phyloP scores from a whole-genome alignment of 23 tunicate genomes.

The Ascidia mentula region DNA sequence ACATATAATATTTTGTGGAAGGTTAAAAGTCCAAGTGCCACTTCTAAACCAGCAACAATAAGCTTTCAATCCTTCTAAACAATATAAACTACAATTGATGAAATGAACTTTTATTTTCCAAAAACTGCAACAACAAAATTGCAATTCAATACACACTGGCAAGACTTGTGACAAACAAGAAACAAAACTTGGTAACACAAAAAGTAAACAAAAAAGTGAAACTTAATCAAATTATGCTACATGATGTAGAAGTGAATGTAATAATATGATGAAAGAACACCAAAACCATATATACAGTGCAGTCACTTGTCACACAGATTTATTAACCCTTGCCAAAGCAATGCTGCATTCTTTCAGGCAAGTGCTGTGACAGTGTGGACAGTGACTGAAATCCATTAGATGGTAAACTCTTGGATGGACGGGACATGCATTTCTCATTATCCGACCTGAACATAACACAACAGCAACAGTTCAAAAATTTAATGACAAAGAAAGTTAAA shows the following conservation, averaged over 20 bases:
- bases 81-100: too few relatives aligned
- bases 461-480: too few relatives aligned
- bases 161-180: not conserved
- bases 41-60: too few relatives aligned
- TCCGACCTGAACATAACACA: conserved; percentile 36
- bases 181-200: not conserved
- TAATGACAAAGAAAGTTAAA: too few relatives aligned
- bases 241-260: not conserved
- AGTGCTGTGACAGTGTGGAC: conserved; percentile 40
- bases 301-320: not conserved
- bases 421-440: conserved; percentile 37
- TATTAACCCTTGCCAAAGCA: not conserved
- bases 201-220: not conserved
- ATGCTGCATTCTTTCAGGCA: conserved; percentile 18
- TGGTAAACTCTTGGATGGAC: conserved; percentile 64
- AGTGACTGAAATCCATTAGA: conserved; percentile 51
- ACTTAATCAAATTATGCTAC: not conserved
- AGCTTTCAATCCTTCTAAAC: too few relatives aligned
- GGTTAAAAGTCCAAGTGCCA: too few relatives aligned
- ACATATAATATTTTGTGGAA: too few relatives aligned
- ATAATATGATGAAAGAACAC: not conserved
- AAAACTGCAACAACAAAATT: not conserved
- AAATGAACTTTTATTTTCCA: too few relatives aligned
- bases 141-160: not conserved
- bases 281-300: not conserved